These are phyloP conservation scores for Bos indicus DNA, from an alignment of 2,113 vertebrate species.

Conservation along the genomic window DNA sequence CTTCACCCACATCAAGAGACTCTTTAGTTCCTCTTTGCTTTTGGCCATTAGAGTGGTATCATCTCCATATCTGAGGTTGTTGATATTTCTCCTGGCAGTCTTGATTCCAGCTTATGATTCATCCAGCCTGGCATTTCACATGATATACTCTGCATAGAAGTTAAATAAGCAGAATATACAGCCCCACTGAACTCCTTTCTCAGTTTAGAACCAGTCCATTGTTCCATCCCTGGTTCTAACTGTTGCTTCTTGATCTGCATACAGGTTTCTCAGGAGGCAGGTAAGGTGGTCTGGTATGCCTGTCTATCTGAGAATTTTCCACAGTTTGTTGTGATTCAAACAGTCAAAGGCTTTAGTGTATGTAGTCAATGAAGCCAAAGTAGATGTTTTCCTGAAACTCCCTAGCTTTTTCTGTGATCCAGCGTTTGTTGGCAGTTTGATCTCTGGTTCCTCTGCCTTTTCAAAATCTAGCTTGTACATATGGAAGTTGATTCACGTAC, in stretches of 20 bases:
- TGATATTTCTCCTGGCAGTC: not conserved
- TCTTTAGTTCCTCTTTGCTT: not conserved
- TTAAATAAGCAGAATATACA: not conserved
- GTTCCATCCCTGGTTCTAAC: not conserved
- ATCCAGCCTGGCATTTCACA: not conserved
- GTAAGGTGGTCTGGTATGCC: not conserved
- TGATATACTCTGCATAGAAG: not conserved
- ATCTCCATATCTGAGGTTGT: not conserved
- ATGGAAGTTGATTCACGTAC: not conserved
- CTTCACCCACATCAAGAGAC: not conserved
- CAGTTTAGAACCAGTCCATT: not conserved
- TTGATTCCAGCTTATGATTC: not conserved
- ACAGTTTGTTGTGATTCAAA: not conserved
- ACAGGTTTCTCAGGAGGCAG: not conserved
- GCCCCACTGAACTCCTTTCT: not conserved
- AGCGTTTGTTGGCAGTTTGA: not conserved
- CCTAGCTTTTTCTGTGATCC: not conserved
- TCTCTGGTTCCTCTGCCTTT: not conserved
- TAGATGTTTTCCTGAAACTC: not conserved
- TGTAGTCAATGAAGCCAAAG: not conserved
- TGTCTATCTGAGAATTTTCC: not conserved
- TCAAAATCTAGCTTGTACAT: not conserved
- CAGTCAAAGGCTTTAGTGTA: not conserved
- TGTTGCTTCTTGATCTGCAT: not conserved
- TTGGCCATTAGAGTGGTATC: not conserved